A percentile compares a stretch with the other conserved stretches of the same genome.
Conservation (phyloP, 2,888 invertebrate species). For the Diaphora mendica region DNA sequence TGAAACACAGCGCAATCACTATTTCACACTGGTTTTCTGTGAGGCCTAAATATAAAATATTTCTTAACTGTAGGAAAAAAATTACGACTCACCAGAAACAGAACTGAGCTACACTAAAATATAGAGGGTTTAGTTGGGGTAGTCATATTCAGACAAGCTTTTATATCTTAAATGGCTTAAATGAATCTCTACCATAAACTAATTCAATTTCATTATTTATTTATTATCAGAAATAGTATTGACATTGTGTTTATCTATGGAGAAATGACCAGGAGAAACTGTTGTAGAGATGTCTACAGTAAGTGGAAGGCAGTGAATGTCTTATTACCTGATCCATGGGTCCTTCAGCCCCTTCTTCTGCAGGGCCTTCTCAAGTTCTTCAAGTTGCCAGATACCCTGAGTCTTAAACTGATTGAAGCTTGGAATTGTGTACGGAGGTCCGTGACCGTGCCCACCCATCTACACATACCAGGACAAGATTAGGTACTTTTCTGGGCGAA, state of each 20-base stretch:
- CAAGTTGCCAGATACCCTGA: slow-evolving; percentile 89
- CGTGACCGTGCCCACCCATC: slow-evolving; percentile 74
- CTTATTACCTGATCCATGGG: slow-evolving; percentile 92
- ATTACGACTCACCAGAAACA: no score
- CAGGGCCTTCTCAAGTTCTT: slow-evolving; percentile 88
- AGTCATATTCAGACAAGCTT: not conserved
- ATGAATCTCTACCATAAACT: not conserved
- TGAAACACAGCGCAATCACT: no score
- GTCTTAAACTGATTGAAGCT: slow-evolving; percentile 90
- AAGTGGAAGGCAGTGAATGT: not conserved
- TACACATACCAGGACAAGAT: slow-evolving; percentile 28
- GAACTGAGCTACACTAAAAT: no score
- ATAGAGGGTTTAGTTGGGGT: no score
- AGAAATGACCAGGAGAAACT: no score
- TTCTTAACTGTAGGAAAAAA: no score
- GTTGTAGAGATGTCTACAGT: not conserved
- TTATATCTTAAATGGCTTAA: not conserved
- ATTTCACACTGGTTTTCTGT: no score
- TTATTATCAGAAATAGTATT: no score
- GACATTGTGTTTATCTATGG: no score
- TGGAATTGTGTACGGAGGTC: slow-evolving; percentile 89
- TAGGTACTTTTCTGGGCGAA: not conserved
- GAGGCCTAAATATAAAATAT: no score
- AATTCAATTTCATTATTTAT: not conserved
- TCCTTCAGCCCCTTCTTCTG: slow-evolving; percentile 91